phyloP scores from a whole-genome alignment of 2,888 invertebrate genomes.

The Germaria angustata region DNA sequence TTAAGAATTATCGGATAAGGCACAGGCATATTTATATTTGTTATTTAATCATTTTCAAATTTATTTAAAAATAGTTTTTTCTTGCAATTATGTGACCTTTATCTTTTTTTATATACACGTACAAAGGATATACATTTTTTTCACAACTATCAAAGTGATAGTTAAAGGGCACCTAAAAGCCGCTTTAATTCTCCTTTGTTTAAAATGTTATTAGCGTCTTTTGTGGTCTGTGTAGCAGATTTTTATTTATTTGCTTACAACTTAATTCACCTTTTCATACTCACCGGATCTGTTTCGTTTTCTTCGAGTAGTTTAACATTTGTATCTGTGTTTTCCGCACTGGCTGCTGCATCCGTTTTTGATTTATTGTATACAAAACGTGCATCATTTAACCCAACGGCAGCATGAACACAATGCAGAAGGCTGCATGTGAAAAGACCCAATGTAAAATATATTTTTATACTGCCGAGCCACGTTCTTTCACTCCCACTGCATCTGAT shows the following conservation, averaged over 20 bases:
- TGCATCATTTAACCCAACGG: slow-evolving; percentile 53
- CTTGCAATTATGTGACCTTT: no score
- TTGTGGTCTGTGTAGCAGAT: not conserved
- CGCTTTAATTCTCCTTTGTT: not conserved
- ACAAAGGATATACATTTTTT: no score
- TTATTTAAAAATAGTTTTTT: no score
- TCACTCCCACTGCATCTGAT: slow-evolving; percentile 27
- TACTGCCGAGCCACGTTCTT: slow-evolving; percentile 1
- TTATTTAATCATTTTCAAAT: no score
- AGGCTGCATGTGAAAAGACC: slow-evolving; percentile 50
- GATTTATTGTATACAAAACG: slow-evolving; percentile 62
- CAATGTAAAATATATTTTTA: slow-evolving; percentile 34
- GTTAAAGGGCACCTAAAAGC: not conserved
- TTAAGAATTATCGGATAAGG: no score
- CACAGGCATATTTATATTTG: no score
- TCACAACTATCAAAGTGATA: no score
- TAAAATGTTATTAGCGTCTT: not conserved
- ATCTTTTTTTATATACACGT: no score
- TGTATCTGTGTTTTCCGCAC: slow-evolving; percentile 56
- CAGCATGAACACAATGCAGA: slow-evolving; percentile 45
- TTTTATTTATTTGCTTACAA: slow-evolving; percentile 13
- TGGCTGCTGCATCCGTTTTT: slow-evolving; percentile 46
- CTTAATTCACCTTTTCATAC: slow-evolving; percentile 53
- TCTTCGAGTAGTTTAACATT: slow-evolving; percentile 65
- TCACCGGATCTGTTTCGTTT: slow-evolving; percentile 69